Conservation (phyloP, 2,797 vertebrate species). For the Chloroceryle inda region DNA sequence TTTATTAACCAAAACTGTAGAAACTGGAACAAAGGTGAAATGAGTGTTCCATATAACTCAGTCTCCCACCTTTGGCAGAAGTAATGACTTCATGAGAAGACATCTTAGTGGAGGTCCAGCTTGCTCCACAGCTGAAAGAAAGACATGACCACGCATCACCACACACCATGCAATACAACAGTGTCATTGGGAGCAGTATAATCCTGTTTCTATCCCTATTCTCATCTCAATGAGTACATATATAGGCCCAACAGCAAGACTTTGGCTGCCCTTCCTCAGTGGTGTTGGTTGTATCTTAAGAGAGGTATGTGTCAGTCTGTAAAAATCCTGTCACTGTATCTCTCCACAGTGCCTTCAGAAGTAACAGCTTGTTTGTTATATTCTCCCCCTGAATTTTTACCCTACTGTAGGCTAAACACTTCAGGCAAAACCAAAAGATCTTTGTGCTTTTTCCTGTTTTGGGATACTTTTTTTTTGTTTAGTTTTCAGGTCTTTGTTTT, state of each 20-base stretch:
- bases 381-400: neutral
- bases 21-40: neutral
- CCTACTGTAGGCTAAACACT: neutral
- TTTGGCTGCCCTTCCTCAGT: neutral
- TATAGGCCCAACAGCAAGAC: neutral
- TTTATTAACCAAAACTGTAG: neutral
- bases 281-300: neutral
- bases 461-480: neutral
- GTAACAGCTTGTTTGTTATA: neutral
- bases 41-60: neutral
- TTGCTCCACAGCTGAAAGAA: neutral
- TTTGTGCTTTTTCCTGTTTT: neutral
- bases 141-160: rapidly evolving
- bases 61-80: neutral
- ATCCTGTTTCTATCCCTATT: neutral
- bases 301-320: neutral
- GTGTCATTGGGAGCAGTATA: neutral
- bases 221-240: neutral
- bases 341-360: neutral
- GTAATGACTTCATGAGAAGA: neutral
- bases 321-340: neutral
- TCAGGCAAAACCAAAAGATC: neutral
- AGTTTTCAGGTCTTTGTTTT: neutral
- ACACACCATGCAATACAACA: neutral
- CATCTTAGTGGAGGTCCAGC: neutral